Evolutionary conservation across 2,797 vertebrate genomes (phyloP), one percentile per base, ranked within the genome.

Genomic region (Neoniphon sammara): DNA sequence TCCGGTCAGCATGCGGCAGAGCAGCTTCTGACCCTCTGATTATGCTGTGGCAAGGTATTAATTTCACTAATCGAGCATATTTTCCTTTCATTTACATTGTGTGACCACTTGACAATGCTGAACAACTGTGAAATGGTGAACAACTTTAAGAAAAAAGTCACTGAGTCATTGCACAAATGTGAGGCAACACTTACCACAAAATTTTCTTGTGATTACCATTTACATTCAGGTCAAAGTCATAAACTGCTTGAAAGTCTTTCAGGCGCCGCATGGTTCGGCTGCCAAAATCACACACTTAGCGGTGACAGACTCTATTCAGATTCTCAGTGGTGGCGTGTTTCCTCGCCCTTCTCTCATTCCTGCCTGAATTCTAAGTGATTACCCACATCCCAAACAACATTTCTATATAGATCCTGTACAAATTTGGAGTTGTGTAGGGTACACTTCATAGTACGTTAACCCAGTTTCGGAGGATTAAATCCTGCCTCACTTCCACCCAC

Each of bases 401-500:
- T 70, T 75, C 66, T 31, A 79, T 78, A 82, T 53, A 76, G 70
- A 85, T 78, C 52, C 53, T 52, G 34, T 20, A 50, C 78, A 83
- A 59, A 76, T 76, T 69, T 86, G 79, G 78, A 86, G 60, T 77
- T 82, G 77, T 56, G 67, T 78, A 62, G 60, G 39, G 46, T 65
- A 79, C 47, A 77, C 80, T 84, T 86, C 86, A 81, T 64, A 85
- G 78, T 73, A 84, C 71, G 84, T 87, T 88, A 90, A 88, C 82
- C 86, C 77, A 87, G 73, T 85, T 87, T 80, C 64, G 42, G 46
- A 49, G 61, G 70, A 88, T 83, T 75, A 69, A 80, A 75, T 80
- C 69, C 74, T 60, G 55, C 73, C 50, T 75, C 50, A 39, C 70
- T 67, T 67, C 70, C 67, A 64, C 20, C 47, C 30, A 20, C 17